These are phyloP conservation scores for Platycercus adscitus DNA, from an alignment of 2,113 vertebrate species.

Conservation along the genomic window DNA sequence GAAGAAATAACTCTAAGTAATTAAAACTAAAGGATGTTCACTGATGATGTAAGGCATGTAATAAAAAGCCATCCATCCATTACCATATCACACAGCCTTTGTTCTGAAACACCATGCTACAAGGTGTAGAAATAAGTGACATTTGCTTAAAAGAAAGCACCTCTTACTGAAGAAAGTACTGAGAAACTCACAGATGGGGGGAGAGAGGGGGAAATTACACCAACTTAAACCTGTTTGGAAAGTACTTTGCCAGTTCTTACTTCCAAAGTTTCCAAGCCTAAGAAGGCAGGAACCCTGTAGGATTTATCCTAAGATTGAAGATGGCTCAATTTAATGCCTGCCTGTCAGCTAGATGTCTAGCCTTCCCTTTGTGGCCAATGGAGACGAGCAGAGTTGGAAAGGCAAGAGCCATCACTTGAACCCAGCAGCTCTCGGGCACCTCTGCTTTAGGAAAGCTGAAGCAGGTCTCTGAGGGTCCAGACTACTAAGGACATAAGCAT, in stretches of 20 bases:
- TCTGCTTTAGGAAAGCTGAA: not conserved
- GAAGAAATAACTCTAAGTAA: not conserved
- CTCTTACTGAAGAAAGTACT: not conserved
- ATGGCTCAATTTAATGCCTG: not conserved
- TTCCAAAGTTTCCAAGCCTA: not conserved
- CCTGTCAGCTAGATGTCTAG: not conserved
- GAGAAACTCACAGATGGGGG: not conserved
- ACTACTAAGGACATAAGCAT: not conserved
- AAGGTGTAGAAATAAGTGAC: not conserved
- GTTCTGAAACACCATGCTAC: not conserved
- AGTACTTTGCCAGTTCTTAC: not conserved
- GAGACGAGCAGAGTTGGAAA: not conserved
- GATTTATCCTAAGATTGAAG: not conserved
- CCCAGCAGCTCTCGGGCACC: rapidly evolving
- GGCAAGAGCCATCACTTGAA: not conserved
- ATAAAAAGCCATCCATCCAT: not conserved
- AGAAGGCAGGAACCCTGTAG: not conserved
- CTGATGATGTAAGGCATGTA: not conserved
- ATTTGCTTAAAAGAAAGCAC: not conserved
- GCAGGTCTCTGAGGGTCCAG: not conserved
- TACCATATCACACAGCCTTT: not conserved
- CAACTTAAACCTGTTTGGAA: not conserved
- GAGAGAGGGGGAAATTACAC: rapidly evolving
- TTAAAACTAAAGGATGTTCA: not conserved
- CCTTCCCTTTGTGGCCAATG: not conserved